These are phyloP conservation scores for Pseudomyrmex cubaensis DNA, from an alignment of 1,140 invertebrate species.

Conservation along the genomic window DNA sequence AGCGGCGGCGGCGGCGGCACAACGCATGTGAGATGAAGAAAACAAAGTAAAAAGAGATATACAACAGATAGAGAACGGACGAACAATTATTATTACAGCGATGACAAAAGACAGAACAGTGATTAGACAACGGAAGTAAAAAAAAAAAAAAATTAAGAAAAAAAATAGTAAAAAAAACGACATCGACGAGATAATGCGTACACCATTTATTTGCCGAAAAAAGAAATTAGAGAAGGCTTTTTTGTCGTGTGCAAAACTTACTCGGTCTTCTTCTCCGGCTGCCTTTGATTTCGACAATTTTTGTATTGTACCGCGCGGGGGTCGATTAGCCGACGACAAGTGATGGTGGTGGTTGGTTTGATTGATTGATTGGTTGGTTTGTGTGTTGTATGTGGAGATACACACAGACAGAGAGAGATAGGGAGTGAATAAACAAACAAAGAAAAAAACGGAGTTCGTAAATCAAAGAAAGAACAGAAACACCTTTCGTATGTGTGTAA, in stretches of 20 bases:
- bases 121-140: conserved; percentile 56
- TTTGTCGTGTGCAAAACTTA: conserved; percentile 79
- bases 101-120: conserved; percentile 61
- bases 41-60: conserved; percentile 45
- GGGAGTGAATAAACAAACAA: conserved; percentile 67
- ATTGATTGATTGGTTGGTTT: conserved; percentile 69
- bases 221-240: conserved; percentile 40
- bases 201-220: conserved; percentile 38
- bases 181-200: conserved; percentile 45
- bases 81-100: conserved; percentile 57
- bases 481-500: no score
- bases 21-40: conserved; percentile 48
- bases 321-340: conserved; percentile 77
- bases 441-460: conserved; percentile 79
- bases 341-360: conserved; percentile 78
- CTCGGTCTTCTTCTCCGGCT: conserved; percentile 85
- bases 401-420: conserved; percentile 71
- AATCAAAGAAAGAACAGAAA: conserved; percentile 72
- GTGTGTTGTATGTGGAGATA: conserved; percentile 80
- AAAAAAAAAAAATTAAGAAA: conserved; percentile 25
- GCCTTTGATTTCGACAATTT: conserved; percentile 83
- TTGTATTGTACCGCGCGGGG: conserved; percentile 80
- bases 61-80: conserved; percentile 45
- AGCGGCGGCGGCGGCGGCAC: neutral
- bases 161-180: neutral